Percentiles rank a stretch among this genome's conserved stretches.
These are phyloP conservation scores for Anguilla pacifica DNA, from an alignment of 2,797 vertebrate species.

Conservation along the genomic window DNA sequence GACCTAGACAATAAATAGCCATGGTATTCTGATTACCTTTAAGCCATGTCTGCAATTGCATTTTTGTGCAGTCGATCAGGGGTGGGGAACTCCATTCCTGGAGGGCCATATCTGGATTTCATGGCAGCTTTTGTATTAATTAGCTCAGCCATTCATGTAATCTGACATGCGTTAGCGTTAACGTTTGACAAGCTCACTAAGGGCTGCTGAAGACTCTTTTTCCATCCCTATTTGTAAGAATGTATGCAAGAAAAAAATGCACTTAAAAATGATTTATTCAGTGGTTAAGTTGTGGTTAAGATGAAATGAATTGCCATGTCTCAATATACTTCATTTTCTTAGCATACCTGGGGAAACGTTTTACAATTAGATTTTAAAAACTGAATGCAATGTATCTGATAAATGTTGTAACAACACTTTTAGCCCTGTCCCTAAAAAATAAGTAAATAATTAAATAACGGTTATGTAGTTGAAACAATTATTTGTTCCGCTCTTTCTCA, in stretches of 20 bases:
- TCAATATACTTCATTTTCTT: too few relatives aligned
- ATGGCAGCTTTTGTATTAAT: not conserved
- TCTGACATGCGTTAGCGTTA: not conserved
- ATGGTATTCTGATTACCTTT: not conserved
- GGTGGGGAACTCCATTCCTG: not conserved
- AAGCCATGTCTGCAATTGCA: not conserved
- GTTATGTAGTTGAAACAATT: not conserved
- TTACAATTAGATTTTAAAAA: not conserved
- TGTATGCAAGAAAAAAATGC: not conserved
- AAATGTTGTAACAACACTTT: not conserved
- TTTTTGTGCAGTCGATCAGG: not conserved
- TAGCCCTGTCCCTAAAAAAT: not conserved
- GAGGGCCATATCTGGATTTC: not conserved
- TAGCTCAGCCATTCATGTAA: not conserved
- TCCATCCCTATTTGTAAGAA: not conserved
- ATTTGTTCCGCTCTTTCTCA: slow-evolving; percentile 25
- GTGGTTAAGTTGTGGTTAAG: too few relatives aligned
- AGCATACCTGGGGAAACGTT: too few relatives aligned
- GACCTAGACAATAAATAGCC: not conserved
- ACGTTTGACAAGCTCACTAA: not conserved
- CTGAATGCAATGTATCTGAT: not conserved
- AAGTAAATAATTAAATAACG: not conserved
- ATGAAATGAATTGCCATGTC: too few relatives aligned
- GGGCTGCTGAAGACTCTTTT: not conserved
- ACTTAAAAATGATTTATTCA: not conserved